A percentile compares a stretch with the other conserved stretches of the same genome.
phyloP scores from a whole-genome alignment of 1,140 invertebrate species.

The Triops cancriformis region DNA sequence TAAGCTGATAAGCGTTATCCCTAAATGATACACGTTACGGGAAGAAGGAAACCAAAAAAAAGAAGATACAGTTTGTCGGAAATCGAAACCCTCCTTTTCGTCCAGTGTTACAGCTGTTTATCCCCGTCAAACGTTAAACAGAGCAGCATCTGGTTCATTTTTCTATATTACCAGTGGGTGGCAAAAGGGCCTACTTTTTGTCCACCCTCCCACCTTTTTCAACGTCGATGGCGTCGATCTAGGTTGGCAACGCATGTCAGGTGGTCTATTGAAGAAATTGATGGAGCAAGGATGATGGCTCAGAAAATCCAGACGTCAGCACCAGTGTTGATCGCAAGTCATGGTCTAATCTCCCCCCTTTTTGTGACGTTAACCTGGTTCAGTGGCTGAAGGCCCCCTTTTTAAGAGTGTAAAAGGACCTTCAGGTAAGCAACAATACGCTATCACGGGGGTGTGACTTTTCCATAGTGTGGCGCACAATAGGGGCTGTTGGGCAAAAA shows the following conservation, averaged over 20 bases:
- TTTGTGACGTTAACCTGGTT: background rate
- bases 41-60: background rate
- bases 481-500: background rate
- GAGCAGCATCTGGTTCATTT: background rate
- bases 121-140: background rate
- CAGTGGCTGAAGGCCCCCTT: background rate
- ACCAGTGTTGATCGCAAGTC: background rate
- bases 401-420: background rate
- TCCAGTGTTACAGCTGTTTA: background rate
- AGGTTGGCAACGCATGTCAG: background rate
- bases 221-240: constrained; percentile 8
- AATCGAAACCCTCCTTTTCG: background rate
- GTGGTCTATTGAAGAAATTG: constrained; percentile 3
- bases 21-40: background rate
- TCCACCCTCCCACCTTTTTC: background rate
- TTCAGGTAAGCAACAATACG: background rate
- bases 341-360: background rate
- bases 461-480: background rate
- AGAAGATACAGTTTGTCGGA: background rate
- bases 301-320: background rate
- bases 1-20: constrained; percentile 10
- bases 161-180: background rate
- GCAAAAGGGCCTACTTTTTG: background rate
- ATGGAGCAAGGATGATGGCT: constrained; percentile 4
- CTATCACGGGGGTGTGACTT: background rate